Base-by-base conservation (phyloP, 2,113 vertebrate species). In the Proteles cristata region DNA sequence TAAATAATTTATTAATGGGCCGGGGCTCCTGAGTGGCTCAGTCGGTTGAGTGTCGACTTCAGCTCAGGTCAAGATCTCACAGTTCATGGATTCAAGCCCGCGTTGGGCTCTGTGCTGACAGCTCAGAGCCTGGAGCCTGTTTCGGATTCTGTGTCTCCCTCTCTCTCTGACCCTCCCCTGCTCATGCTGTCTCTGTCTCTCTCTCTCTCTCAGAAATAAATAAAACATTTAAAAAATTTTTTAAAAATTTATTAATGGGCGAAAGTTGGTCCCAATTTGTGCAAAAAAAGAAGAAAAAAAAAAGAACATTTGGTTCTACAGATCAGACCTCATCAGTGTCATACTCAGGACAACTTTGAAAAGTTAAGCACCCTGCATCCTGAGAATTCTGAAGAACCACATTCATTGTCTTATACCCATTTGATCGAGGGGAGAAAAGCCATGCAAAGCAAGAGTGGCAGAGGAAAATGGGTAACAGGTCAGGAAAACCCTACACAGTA, bases 1-100 rank as follows among this genome's bases (percentile, higher is more conserved):
- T 39, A 80, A 86, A 93, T 92, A 95, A 96, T 95, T 98, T 98
- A 98, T 98, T 97, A 96, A 97, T 96, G 96, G 98, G 96, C 92
- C 50, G 2, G 39, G 39, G 39, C 39, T 0, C 39, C 39, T 39
- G 39, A 39, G 39, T 39, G 39, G 39, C 39, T 39, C 39, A 39
- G 39, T 39, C 39, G 39, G 39, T 39, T 39, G 39, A 39, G 39
- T 4, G 39, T 39, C 39, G 39, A 39, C 39, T 39, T 39, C 39
- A 39, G 39, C 39, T 39, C 39, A 39, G 39, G 39, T 39, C 39
- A 39, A 39, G 39, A 39, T 39, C 39, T 39, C 39, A 39, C 39
- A 39, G 39, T 39, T 39, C 39, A 39, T 39, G 39, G 39, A 39
- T 39, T 39, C 39, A 39, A 39, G 39, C 39, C 39, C 39, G 3